Base-by-base conservation (phyloP, 2,888 invertebrate genomes). In the Drosophila algonquin region DNA sequence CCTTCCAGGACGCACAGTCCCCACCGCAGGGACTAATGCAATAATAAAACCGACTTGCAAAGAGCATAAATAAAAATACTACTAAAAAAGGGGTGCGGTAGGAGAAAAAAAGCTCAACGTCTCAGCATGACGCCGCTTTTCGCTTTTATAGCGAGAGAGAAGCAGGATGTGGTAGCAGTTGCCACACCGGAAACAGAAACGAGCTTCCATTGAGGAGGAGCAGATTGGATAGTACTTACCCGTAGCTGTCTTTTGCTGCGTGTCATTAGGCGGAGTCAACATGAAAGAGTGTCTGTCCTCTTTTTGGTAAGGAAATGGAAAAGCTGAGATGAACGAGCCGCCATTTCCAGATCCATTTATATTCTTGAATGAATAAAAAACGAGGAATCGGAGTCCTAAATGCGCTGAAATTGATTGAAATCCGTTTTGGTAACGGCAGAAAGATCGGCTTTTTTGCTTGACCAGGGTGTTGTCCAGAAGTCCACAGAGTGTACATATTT, bases 61-160 rank as follows among this genome's bases (percentile, higher is more conserved):
- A 27, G 50, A 21, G 63, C 61, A 71, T 75, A 76, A 58, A 76
- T 68, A 72, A 77, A 73, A 63, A 53, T 14, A 40, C 63, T 52
- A 57, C 44, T 61, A 51, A 58, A 52, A 55, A 58, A 48, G 65
- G 40, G 57, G 55, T 9, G 18, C 40, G 7, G 24, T 0, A 68
- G 27, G 27, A 70, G 69, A 58, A 77, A 57, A 65, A 73, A 69
- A 64, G 63, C 77, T 65, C 73, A 69, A 61, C 60, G 65, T 79
- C 60, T 63, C 81, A 81, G 77, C 85, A 79, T 77, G 81, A 72
- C 67, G 81, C 64, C 67, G 81, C 63, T 73, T 76, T 81, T 69
- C 70, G 79, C 51, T 64, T 81, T 70, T 76, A 74, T 77, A 50
- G 62, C 75, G 58, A 52, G 12, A 47, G 21, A 48, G 50, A 51